Conservation (phyloP, 2,797 vertebrate species). For the Sebastes kiyomatsui region DNA sequence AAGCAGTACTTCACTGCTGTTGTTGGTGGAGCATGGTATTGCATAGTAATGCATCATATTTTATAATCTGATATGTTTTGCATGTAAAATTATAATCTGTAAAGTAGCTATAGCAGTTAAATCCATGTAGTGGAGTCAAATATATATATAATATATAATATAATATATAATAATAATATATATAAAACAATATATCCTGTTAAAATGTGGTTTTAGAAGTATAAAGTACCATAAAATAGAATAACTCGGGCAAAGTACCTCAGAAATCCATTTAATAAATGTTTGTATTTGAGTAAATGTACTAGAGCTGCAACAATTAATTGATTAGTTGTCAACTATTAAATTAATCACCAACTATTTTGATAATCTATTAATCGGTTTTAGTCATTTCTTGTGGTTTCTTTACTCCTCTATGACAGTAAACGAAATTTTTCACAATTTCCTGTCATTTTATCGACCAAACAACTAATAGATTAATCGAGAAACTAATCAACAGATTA, state of each 20-base stretch:
- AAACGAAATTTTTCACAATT: too few species aligned
- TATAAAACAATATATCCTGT: not conserved
- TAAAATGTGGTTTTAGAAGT: not conserved
- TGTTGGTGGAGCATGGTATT: not conserved
- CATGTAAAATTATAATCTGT: not conserved
- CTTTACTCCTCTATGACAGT: too few species aligned
- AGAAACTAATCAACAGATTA: too few species aligned
- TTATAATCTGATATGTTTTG: not conserved
- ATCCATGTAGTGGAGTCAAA: not conserved
- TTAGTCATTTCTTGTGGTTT: too few species aligned
- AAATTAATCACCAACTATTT: too few species aligned
- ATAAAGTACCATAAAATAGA: not conserved
- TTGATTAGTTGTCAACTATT: too few species aligned
- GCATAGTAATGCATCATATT: not conserved
- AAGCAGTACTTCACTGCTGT: not conserved
- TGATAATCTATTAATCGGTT: too few species aligned
- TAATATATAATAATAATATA: too few species aligned
- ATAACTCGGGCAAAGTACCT: fast-evolving
- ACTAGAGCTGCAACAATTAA: too few species aligned
- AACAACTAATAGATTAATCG: too few species aligned
- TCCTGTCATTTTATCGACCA: too few species aligned
- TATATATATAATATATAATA: not conserved
- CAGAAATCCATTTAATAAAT: not conserved
- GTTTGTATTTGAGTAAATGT: not conserved
- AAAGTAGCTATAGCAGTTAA: not conserved